Conservation (phyloP, 2,888 invertebrate genomes). For the Diabrotica balteata region DNA sequence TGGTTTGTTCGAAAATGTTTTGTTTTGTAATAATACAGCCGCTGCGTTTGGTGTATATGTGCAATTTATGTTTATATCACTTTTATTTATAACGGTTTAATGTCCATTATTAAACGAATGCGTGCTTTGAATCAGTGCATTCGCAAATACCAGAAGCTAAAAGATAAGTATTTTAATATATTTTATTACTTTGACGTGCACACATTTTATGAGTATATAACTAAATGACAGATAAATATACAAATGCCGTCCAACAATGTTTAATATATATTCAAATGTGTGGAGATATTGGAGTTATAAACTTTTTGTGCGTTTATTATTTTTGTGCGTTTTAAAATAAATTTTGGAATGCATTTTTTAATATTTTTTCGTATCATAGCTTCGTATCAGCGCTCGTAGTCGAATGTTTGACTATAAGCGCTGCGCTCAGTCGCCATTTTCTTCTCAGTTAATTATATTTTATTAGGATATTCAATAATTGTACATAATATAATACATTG, state of each 20-base stretch:
- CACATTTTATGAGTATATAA: not conserved
- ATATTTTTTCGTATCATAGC: too few species aligned
- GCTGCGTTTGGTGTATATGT: slow-evolving; percentile 52
- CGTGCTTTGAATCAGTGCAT: slow-evolving; percentile 44
- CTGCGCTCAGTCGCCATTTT: too few species aligned
- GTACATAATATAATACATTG: too few species aligned
- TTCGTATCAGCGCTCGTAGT: too few species aligned
- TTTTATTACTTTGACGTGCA: not conserved
- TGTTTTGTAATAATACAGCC: slow-evolving; percentile 52
- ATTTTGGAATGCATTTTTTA: too few species aligned
- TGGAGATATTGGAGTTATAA: too few species aligned
- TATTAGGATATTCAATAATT: too few species aligned
- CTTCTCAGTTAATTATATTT: too few species aligned
- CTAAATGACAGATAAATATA: not conserved
- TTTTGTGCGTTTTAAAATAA: too few species aligned
- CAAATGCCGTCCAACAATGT: not conserved
- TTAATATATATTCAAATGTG: too few species aligned
- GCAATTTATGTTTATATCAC: slow-evolving; percentile 47
- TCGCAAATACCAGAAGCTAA: slow-evolving; percentile 16
- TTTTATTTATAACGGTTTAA: slow-evolving; percentile 47
- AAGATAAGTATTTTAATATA: not conserved
- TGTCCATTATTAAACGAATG: slow-evolving; percentile 47
- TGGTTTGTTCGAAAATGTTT: slow-evolving; percentile 50
- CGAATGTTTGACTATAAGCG: too few species aligned
- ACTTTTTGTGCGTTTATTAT: too few species aligned